Evolutionary conservation across 2,113 vertebrate genomes (phyloP).

Genomic region (Centrocercus urophasianus): DNA sequence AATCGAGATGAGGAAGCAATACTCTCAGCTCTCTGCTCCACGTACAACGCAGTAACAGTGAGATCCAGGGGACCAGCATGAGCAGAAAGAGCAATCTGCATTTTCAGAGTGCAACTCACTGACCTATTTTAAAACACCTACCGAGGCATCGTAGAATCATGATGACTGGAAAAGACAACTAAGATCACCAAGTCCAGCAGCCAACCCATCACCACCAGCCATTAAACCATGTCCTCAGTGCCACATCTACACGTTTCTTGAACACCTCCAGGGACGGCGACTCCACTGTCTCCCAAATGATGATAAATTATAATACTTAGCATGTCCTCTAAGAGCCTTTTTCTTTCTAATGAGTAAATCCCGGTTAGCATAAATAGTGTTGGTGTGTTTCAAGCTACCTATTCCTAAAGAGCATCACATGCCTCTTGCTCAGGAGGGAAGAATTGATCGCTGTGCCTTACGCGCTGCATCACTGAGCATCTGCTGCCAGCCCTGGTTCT

Average conservation of each 20-base stretch:
- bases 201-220: no score
- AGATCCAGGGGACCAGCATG: not conserved
- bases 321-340: not conserved
- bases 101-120: not conserved
- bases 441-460: not conserved
- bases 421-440: not conserved
- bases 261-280: no score
- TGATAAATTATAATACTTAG: not conserved
- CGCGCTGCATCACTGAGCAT: fast-evolving
- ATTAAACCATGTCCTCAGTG: no score
- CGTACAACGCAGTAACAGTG: fast-evolving
- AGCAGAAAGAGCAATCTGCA: not conserved
- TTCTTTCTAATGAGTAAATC: not conserved
- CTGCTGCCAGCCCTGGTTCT: not conserved
- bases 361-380: not conserved
- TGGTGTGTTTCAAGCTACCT: not conserved
- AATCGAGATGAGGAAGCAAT: not conserved
- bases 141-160: not conserved
- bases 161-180: no score
- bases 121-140: not conserved
- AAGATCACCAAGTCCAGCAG: no score
- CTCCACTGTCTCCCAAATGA: no score
- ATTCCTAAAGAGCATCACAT: not conserved
- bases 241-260: no score
- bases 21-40: not conserved